Base-by-base conservation (phyloP, 2,888 invertebrate genomes). In the Lasioglossum villosulum region DNA sequence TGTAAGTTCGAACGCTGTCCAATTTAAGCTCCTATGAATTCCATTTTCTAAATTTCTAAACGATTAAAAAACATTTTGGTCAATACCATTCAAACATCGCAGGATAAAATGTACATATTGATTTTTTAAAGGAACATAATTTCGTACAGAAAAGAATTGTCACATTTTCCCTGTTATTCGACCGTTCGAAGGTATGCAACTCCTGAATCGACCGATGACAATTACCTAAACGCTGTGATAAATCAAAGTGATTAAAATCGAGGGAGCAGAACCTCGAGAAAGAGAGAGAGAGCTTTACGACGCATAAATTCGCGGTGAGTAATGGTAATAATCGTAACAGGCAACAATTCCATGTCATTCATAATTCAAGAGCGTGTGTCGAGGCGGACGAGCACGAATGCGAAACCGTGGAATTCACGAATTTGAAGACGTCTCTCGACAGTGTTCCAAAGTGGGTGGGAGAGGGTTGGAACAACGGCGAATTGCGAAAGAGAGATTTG, bases 401-500 rank as follows among this genome's bases (percentile, higher is more conserved):
- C 23, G 56, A 34, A 74, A 74, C 27, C 73, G 3, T 14, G 19
- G 34, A 72, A 63, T 34, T 48, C 73, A 45, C 42, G 71, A 70
- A 77, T 83, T 75, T 27, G 59, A 48, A 71, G 78, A 80, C 71
- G 34, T 52, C 52, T 37, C 59, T 39, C 73, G 73, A 37, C 70
- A 39, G 37, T 68, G 37, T 68, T 12, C 2, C 1, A 66, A 10
- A 66, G 19, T 0, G 16, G 34, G 34, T 4, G 66, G 34, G 8
- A 19, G 34, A 30, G 19, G 66, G 10, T 56, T 75, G 70, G 74
- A 78, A 89, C 86, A 80, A 42, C 39, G 16, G 37, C 10, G 78
- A 63, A 63, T 63, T 30, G 63, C 16, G 30, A 52, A 52, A 16
- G 5, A 63, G 27, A 63, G 30, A 90, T 90, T 90, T 89, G 88